Conservation (phyloP, 2,113 vertebrate genomes). For the Nipponia nippon region DNA sequence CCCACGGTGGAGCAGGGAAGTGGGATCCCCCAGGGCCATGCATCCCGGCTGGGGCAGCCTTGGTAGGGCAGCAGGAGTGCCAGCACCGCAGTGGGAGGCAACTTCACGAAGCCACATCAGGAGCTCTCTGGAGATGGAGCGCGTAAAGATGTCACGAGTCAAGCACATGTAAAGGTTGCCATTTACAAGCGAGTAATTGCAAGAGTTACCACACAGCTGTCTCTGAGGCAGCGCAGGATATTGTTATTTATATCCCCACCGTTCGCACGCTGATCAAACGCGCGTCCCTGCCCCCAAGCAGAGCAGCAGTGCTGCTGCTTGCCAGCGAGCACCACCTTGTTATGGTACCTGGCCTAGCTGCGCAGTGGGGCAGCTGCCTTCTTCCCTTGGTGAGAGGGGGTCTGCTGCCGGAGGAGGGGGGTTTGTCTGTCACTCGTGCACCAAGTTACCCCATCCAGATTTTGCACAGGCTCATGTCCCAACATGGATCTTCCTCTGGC, state of each 20-base stretch:
- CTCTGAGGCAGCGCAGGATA: background rate
- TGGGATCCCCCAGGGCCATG: fast-evolving
- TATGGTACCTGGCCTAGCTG: background rate
- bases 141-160: background rate
- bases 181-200: conserved; percentile 6
- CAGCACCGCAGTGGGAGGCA: fast-evolving
- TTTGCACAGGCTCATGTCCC: fast-evolving
- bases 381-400: background rate
- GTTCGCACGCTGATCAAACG: fast-evolving
- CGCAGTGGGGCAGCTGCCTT: fast-evolving
- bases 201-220: background rate
- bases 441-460: fast-evolving
- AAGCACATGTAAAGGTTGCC: background rate
- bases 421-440: fast-evolving
- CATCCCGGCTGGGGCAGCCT: background rate
- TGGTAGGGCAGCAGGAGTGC: background rate
- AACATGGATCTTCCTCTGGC: fast-evolving
- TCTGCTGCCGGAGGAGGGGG: fast-evolving
- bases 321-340: background rate
- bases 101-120: fast-evolving
- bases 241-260: background rate
- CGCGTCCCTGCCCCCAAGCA: background rate
- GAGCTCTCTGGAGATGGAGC: background rate
- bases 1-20: fast-evolving
- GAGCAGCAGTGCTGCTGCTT: background rate